Conservation (phyloP, 2,797 vertebrate genomes). For the Channallabes apus region DNA sequence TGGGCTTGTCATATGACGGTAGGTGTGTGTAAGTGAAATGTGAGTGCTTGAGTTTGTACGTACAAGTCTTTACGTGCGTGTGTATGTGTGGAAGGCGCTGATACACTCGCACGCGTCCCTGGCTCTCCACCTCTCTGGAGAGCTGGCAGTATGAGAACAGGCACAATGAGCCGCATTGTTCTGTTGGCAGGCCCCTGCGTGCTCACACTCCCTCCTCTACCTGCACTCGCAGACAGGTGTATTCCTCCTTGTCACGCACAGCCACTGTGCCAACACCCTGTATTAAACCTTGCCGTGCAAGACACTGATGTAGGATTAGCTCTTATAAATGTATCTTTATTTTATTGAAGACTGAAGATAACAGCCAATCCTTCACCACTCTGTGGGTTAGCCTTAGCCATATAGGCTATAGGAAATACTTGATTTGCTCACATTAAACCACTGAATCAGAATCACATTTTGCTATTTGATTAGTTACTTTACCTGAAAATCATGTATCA, state of each 20-base stretch:
- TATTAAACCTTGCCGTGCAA: slow-evolving; percentile 39
- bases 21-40: slow-evolving; percentile 50
- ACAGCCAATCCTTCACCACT: slow-evolving; percentile 11
- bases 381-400: background rate
- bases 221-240: slow-evolving; percentile 88
- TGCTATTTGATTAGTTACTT: background rate
- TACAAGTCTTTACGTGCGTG: slow-evolving; percentile 39
- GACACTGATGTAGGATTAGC: slow-evolving; percentile 15
- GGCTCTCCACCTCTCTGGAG: slow-evolving; percentile 73
- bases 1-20: slow-evolving; percentile 38
- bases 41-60: slow-evolving; percentile 8
- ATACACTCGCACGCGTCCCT: slow-evolving; percentile 62
- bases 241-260: slow-evolving; percentile 83
- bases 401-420: background rate
- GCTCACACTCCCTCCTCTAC: slow-evolving; percentile 76
- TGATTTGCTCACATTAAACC: background rate
- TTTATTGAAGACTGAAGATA: slow-evolving; percentile 10
- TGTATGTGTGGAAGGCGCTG: slow-evolving; percentile 49
- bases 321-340: slow-evolving; percentile 10
- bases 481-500: background rate
- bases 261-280: slow-evolving; percentile 71
- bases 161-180: slow-evolving; percentile 90
- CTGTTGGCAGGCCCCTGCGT: slow-evolving; percentile 83
- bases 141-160: slow-evolving; percentile 72
- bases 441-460: background rate